These are phyloP conservation scores for Knipowitschia caucasica DNA, from an alignment of 2,797 vertebrate genomes.

Conservation along the genomic window DNA sequence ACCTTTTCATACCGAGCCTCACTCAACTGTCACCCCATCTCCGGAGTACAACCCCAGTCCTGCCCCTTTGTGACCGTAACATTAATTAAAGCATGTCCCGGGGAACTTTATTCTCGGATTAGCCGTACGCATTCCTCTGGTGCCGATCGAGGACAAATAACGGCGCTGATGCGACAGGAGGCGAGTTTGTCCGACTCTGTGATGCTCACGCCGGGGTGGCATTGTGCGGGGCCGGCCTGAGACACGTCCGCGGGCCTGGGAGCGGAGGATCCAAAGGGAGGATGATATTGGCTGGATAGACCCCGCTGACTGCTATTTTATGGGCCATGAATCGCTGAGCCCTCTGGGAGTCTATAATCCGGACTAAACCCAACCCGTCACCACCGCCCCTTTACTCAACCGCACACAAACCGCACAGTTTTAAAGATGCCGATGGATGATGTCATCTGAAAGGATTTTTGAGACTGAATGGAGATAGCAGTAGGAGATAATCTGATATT, in stretches of 20 bases:
- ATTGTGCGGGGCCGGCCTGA: slow-evolving; percentile 56
- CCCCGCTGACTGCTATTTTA: slow-evolving; percentile 81
- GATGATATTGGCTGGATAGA: slow-evolving; percentile 65
- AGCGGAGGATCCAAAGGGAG: slow-evolving; percentile 33
- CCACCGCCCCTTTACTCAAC: slow-evolving; percentile 63
- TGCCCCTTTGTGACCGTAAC: not conserved
- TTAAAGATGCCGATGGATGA: not conserved
- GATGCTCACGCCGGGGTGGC: slow-evolving; percentile 58
- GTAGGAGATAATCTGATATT: too few species aligned
- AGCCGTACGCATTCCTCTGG: slow-evolving; percentile 26
- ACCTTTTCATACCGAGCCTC: not conserved
- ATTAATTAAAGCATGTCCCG: slow-evolving; percentile 2
- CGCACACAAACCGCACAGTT: not conserved
- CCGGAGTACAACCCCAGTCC: not conserved
- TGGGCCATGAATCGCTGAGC: slow-evolving; percentile 70
- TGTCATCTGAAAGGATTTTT: not conserved
- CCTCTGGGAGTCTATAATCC: slow-evolving; percentile 82
- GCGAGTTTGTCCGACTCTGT: slow-evolving; percentile 63
- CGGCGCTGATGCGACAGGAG: slow-evolving; percentile 49
- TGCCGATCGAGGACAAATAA: slow-evolving; percentile 52
- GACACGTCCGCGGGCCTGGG: slow-evolving; percentile 58
- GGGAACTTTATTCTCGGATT: slow-evolving; percentile 3
- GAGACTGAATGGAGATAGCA: not conserved
- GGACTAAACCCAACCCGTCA: slow-evolving; percentile 12
- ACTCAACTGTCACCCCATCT: not conserved